Base-by-base conservation (phyloP, 35 echinoderm and acorn worm genomes). In the Heliocidaris erythrogramma region DNA sequence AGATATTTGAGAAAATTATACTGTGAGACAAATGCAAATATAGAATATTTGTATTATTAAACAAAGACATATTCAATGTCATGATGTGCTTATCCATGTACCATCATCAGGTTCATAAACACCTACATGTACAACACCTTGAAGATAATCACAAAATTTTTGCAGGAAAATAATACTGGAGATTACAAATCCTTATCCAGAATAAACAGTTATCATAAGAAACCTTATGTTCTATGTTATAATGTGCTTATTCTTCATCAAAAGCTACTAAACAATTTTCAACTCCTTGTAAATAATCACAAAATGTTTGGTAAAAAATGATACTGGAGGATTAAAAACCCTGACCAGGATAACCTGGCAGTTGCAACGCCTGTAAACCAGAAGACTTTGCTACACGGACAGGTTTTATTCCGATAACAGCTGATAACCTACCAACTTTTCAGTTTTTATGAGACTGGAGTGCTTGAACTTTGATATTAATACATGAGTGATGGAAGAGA, bases 401-500 rank as follows among this genome's bases (percentile, higher is more conserved):
- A 49, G 32, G 13, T 21, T 85, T 78, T 94, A 21, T 94, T 42
- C 69, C 60, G 30, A 24, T 47, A 31, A 30, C 21, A 85, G 31
- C 93, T 31, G 48, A 53, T 30, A 90, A 49, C 32, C 88, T 16
- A 90, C 32, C 49, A 90, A 90, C 88, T 90, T 48, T 49, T 48
- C 32, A 47, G 88, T 90, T 90, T 48, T 48, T 48, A 90, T 47
- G 88, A 47, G 35, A 90, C 27, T 90, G 32, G 88, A 90, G 30
- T 93, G 42, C 42, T 49, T 49, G 65, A 78, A 78, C 65, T 78
- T 78, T 78, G 65, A n/a, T 78, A 78, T 78, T 78, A 78, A 78
- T 78, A 78, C 27, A 24, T 78, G 65, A 78, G 65, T 78, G 65
- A 78, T 78, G 65, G 65, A 78, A 78, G 65, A 78, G 65, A 78